Base-by-base conservation (phyloP, 1,140 invertebrate genomes). In the Nephila pilipes region DNA sequence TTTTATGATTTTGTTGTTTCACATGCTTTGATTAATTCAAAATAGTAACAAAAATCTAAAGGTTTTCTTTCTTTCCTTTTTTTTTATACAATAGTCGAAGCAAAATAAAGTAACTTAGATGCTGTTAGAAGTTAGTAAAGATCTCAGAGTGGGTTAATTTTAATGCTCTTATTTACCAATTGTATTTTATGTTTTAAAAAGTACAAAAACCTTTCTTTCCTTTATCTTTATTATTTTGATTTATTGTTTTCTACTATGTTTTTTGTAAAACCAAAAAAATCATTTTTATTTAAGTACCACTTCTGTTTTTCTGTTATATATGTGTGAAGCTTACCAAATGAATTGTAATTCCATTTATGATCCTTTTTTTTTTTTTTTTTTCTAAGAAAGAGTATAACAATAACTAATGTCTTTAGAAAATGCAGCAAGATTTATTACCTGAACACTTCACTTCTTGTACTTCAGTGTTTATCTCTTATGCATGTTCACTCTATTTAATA, bases 401-500 rank as follows among this genome's bases (percentile, higher is more conserved):
- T 46, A 46, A 75, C 20, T 75, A 75, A 75, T 32, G 14, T 75
- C 32, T 69, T 6, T 25, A 75, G 69, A 36, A 60, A 32, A 63
- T 57, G 58, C 29, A 38, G 25, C 75, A 58, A 83, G 58, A n/a
- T 91, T 75, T 46, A 54, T 91, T 91, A 81, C 36, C 32, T 54
- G 16, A 85, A 85, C 18, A 58, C 81, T 54, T 92, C 22, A 80
- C 29, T 60, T 81, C 89, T 69, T 92, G 90, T 92, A 92, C 32
- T 46, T 54, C 60, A 85, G 14, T 92, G 90, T 92, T 16, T 69
- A 69, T 36, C 85, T 57, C 29, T 55, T 92, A 87, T 93, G 38
- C 60, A 93, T 93, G 79, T 80, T 87, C 69, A 87, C 58, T 87
- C 91, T 93, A 32, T 92, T 87, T 75, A 75, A 58, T 54, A 65